Percentiles rank a stretch among this genome's conserved stretches.
Evolutionary conservation across 2,797 vertebrate species (phyloP).

Genomic region (Phoxinus dragarum): DNA sequence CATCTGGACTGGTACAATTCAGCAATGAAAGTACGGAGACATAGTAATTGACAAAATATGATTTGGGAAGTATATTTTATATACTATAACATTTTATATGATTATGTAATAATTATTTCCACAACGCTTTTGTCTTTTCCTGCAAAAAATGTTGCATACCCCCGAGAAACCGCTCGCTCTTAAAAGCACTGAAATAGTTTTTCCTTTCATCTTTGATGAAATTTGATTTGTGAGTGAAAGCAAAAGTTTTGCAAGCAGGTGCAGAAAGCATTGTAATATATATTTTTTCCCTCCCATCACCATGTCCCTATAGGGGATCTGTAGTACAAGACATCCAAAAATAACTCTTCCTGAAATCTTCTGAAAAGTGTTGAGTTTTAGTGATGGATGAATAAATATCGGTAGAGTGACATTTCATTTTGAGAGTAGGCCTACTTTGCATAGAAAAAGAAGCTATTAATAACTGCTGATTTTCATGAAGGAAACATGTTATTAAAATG

Average conservation of each 20-base stretch:
- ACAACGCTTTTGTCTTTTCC: background rate
- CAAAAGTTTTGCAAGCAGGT: background rate
- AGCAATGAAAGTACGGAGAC: no score
- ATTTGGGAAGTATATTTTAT: no score
- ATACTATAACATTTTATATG: background rate
- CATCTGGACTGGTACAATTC: no score
- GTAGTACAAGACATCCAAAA: background rate
- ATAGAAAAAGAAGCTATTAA: background rate
- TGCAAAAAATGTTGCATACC: background rate
- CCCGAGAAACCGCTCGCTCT: background rate
- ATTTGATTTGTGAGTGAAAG: background rate
- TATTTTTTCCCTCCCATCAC: background rate
- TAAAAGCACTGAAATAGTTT: background rate
- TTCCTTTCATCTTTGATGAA: no score
- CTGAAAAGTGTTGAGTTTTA: constrained; percentile 1
- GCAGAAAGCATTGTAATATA: background rate
- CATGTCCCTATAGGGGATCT: background rate
- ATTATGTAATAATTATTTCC: background rate
- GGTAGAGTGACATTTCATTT: background rate
- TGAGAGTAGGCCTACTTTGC: background rate
- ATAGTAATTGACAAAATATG: no score
- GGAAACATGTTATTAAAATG: constrained; percentile 10
- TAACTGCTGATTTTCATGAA: background rate
- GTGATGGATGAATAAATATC: background rate
- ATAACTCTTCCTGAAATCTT: background rate